Evolutionary conservation across 2,888 invertebrate species (phyloP).

Genomic region (Ptilodon capucinus): DNA sequence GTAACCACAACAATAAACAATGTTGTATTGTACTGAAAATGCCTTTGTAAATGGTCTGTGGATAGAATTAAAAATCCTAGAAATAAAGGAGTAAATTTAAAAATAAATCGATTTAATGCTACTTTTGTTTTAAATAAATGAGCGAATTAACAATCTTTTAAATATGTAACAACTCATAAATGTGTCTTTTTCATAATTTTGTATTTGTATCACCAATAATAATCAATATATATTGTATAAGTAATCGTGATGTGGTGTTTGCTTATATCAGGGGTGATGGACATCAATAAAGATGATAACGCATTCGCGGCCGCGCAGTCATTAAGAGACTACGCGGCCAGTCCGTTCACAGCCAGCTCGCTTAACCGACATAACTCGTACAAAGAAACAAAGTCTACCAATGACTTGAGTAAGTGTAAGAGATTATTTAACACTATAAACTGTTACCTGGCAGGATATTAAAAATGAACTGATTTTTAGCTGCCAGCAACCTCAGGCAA

Average conservation of each 20-base stretch:
- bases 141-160: too few species aligned
- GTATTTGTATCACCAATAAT: too few species aligned
- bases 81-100: too few species aligned
- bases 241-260: slow-evolving; percentile 18
- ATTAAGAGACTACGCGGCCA: slow-evolving; percentile 59
- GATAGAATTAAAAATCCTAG: too few species aligned
- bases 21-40: too few species aligned
- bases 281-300: slow-evolving; percentile 61
- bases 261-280: slow-evolving; percentile 60
- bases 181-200: too few species aligned
- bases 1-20: too few species aligned
- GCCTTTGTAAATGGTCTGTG: too few species aligned
- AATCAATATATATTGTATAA: neutral
- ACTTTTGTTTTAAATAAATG: too few species aligned
- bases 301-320: slow-evolving; percentile 47
- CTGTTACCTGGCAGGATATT: neutral
- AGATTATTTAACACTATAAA: slow-evolving; percentile 3
- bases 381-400: slow-evolving; percentile 70
- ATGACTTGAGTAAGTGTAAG: slow-evolving; percentile 66
- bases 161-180: too few species aligned
- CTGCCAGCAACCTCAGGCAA: slow-evolving; percentile 60
- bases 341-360: slow-evolving; percentile 50
- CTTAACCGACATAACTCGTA: slow-evolving; percentile 77
- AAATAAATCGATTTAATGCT: too few species aligned
- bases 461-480: slow-evolving; percentile 41